Base-by-base conservation (phyloP, 92 coral and sea anemone species). In the Paramuricea clavata region DNA sequence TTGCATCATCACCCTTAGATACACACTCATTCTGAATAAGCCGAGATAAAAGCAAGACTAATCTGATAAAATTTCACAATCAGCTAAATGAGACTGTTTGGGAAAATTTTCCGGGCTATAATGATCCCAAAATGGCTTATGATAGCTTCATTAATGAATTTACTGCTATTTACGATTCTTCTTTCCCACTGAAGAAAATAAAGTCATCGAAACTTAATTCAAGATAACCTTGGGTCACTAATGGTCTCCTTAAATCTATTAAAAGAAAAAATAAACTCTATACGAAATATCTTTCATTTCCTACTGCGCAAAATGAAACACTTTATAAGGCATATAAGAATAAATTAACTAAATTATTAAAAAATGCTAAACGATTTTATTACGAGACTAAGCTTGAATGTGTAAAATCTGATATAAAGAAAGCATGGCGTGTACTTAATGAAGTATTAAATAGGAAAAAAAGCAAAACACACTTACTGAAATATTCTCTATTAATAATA, bases 151-250 rank as follows among this genome's bases (percentile, higher is more conserved):
- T 23, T 49, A 77, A 49, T 60, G 52, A 86, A 79, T 78, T 74
- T 42, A 47, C 50, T 47, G 57, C 85, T 62, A 36, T 69, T 85
- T n/a, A n/a, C n/a, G n/a, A n/a, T n/a, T n/a, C n/a, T n/a, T n/a
- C n/a, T n/a, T n/a, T n/a, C n/a, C n/a, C 89, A 49, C 57, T 86
- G 62, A 86, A 86, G 42, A 86, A 78, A 62, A 64, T 57, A 32
- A 86, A 76, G 61, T 70, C 62, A 19, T 67, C 54, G 30, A 78
- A 78, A 59, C 35, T 76, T 78, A 28, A 22, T 0, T 62, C 62
- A 36, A 70, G 67, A 44, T 79, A 87, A 56, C 87, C 87, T 15
- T 83, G 87, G 87, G 25, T 71, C 6, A 25, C 87, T 3, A 83
- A 71, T 33, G 87, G 81, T 6, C 44, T 83, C 30, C 49, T 50